These are phyloP conservation scores for Hormiphora californensis DNA, from an alignment of 37 sponge, comb jelly and placozoan genomes.

Conservation along the genomic window DNA sequence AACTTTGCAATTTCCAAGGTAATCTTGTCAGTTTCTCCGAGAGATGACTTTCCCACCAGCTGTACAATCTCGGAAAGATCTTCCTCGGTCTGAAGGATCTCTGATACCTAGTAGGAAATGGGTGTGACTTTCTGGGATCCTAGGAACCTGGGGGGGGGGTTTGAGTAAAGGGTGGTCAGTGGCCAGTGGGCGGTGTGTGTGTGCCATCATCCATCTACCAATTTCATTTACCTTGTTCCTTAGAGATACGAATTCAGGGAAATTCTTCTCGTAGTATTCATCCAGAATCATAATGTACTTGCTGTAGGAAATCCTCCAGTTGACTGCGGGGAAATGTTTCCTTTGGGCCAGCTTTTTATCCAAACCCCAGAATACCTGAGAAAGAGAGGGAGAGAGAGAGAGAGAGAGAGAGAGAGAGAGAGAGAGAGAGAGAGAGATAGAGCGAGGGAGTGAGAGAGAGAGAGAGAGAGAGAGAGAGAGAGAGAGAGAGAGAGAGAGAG, in stretches of 20 bases:
- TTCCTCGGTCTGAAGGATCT: conserved; percentile 95
- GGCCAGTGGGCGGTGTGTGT: no score
- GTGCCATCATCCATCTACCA: no score
- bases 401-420: no score
- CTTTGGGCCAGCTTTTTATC: conserved; percentile 98
- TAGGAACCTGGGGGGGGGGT: not conserved
- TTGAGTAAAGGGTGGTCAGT: not conserved
- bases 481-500: no score
- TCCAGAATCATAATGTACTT: conserved; percentile 90
- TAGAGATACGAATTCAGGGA: conserved; percentile 86
- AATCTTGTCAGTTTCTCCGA: conserved; percentile 95
- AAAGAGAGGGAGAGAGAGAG: not conserved
- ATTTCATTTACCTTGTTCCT: conserved; percentile 76
- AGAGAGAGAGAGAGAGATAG: no score
- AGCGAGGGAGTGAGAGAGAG: no score
- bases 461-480: no score
- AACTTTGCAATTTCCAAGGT: conserved; percentile 91
- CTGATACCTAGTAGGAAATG: conserved; percentile 67
- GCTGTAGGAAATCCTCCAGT: conserved; percentile 91
- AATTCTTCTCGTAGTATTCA: conserved; percentile 91
- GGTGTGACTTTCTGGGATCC: no score
- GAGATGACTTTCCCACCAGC: conserved; percentile 92
- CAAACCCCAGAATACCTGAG: conserved; percentile 95
- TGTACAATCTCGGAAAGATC: conserved; percentile 98
- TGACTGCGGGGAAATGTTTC: conserved; percentile 95